Base-by-base conservation (phyloP, 2,888 invertebrate genomes). In the Drosophila ochracea region DNA sequence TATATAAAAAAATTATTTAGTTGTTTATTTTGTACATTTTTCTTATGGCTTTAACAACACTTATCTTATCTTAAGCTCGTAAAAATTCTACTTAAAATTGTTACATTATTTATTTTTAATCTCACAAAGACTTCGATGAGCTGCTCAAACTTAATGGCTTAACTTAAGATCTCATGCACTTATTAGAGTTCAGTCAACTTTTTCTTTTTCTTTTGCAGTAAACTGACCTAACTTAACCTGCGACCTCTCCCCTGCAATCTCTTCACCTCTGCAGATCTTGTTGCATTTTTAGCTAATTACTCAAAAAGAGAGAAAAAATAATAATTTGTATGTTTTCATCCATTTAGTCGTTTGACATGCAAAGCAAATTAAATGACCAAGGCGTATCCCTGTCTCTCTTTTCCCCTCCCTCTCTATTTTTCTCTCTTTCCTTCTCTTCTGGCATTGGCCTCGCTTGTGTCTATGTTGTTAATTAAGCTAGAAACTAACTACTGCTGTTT, bases 391-490 rank as follows among this genome's bases (percentile, higher is more conserved):
- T 43, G 28, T 49, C 19, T 19, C 37, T 59, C 28, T 57, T 47
- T 37, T 28, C 43, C n/a, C 21, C 60, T 41, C n/a, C 28, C 33
- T 50, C 10, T 21, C 11, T 35, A 3, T 31, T 31, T 61, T 39
- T 52, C 35, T 28, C 49, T 43, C 49, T 31, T 60, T 54, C 21
- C 31, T 3, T 7, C 5, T 21, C 11, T 41, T 52, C 28, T 69
- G 50, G 62, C 76, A 35, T 61, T 62, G 68, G 52, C 61, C 59
- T 52, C 71, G 33, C 60, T 71, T n/a, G 63, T 82, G 79, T 84
- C 87, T 70, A 76, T 71, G 88, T 89, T 80, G 84, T 89, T 85
- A 89, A 87, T 84, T 84, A 77, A 78, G 73, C 73, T 62, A 68
- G 39, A 68, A 82, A 80, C 78, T 76, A 89, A 86, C 82, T 82